A percentile compares a stretch with the other conserved stretches of the same genome.
Evolutionary conservation across 2,113 vertebrate species (phyloP).

Genomic region (Poecilia latipinna): DNA sequence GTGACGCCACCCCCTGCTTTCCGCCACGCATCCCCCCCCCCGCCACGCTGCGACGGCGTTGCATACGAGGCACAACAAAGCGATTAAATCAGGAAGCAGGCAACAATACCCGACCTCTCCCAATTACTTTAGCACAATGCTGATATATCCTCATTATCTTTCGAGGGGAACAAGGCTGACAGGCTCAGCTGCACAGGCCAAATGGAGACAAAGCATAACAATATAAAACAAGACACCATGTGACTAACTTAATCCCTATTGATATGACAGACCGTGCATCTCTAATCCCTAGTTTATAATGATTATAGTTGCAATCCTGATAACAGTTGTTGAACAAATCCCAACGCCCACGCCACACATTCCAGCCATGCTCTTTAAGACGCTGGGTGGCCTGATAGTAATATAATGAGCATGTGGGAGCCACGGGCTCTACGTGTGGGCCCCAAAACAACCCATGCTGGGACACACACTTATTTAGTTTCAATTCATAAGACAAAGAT

Average conservation of each 20-base stretch:
- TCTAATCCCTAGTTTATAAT: constrained; percentile 68
- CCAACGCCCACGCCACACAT: constrained; percentile 21
- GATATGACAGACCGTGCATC: constrained; percentile 63
- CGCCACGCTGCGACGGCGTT: constrained; percentile 19
- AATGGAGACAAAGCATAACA: constrained; percentile 76
- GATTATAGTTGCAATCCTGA: constrained; percentile 62
- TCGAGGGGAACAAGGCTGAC: constrained; percentile 57
- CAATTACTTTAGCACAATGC: constrained; percentile 70
- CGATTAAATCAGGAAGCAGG: constrained; percentile 64
- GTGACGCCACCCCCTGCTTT: constrained; percentile 27
- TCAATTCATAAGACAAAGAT: constrained; percentile 31
- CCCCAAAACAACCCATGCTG: constrained; percentile 4
- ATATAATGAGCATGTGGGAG: constrained; percentile 53
- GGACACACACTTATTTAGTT: constrained; percentile 13
- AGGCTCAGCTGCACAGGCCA: constrained; percentile 69
- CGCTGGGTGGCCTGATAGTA: constrained; percentile 38
- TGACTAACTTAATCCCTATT: constrained; percentile 73
- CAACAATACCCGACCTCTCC: constrained; percentile 63
- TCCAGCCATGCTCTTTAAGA: constrained; percentile 31
- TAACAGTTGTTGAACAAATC: constrained; percentile 47
- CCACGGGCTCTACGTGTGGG: constrained; percentile 10
- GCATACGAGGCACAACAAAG: constrained; percentile 40
- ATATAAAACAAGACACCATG: constrained; percentile 59
- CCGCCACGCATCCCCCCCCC: background rate
- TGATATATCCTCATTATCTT: constrained; percentile 74